These are phyloP conservation scores for Melanerpes formicivorus DNA, from an alignment of 2,113 vertebrate species.

Conservation along the genomic window DNA sequence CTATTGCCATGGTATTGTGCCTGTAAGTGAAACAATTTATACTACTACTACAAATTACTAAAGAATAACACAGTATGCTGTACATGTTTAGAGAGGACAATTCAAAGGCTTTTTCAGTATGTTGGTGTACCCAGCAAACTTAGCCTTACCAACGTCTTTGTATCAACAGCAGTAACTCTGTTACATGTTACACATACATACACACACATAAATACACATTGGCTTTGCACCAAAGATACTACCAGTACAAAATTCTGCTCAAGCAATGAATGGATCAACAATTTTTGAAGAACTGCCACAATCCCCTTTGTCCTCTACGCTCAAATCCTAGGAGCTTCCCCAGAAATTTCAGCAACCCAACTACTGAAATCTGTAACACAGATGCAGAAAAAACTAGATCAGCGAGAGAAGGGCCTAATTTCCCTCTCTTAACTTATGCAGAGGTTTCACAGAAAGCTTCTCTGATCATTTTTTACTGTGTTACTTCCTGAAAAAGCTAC, in stretches of 20 bases:
- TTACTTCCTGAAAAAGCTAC: background rate
- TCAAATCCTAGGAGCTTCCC: background rate
- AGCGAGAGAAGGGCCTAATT: background rate
- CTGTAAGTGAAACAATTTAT: slow-evolving; percentile 65
- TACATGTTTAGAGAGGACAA: background rate
- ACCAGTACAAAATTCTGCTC: background rate
- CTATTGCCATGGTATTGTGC: slow-evolving; percentile 94
- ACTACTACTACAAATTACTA: background rate
- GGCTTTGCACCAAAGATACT: background rate
- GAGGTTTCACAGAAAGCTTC: background rate
- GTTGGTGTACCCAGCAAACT: background rate
- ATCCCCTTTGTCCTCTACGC: background rate
- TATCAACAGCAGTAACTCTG: background rate
- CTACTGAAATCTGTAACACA: background rate
- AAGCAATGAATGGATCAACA: background rate
- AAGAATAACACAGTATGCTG: background rate
- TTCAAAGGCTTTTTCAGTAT: background rate
- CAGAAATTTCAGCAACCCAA: background rate
- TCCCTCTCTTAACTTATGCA: background rate
- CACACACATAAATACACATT: too few species aligned
- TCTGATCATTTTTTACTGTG: background rate
- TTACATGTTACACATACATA: background rate
- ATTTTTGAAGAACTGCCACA: background rate
- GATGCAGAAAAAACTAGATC: background rate
- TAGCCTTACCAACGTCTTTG: background rate